A percentile compares a stretch with the other conserved stretches of the same genome.
phyloP scores from a whole-genome alignment of 2,797 vertebrate species.

The Sebastes iracundus region DNA sequence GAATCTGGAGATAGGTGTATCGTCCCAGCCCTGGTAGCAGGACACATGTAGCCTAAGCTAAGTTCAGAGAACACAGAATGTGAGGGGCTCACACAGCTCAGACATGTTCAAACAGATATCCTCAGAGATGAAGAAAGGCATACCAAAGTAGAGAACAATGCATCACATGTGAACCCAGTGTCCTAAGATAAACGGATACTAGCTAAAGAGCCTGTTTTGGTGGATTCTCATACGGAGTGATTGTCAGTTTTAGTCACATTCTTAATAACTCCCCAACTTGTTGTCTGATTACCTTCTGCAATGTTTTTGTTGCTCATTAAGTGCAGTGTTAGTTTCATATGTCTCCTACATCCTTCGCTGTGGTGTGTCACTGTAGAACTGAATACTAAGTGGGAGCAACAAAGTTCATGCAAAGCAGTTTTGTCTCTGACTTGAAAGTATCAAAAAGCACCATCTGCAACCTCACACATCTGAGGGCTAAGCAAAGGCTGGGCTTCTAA shows the following conservation, averaged over 20 bases:
- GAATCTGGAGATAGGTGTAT: too few relatives aligned
- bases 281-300: background rate
- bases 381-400: background rate
- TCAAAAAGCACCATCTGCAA: background rate
- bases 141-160: conserved; percentile 3
- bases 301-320: background rate
- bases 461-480: background rate
- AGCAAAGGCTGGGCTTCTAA: conserved; percentile 22
- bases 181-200: background rate
- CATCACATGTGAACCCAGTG: too few relatives aligned
- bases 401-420: background rate
- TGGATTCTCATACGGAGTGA: background rate
- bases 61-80: background rate
- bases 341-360: background rate
- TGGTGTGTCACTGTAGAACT: background rate
- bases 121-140: conserved; percentile 7
- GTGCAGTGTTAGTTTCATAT: background rate
- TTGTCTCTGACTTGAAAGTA: background rate
- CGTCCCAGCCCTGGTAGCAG: background rate
- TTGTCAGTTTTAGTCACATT: background rate
- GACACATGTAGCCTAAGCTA: background rate
- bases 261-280: background rate
- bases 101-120: conserved; percentile 66
- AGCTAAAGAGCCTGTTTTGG: background rate
- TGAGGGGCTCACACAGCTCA: conserved; percentile 8